A percentile compares a stretch with the other conserved stretches of the same genome.
phyloP scores from a whole-genome alignment of 2,113 vertebrate genomes.

The Zosterops lateralis region DNA sequence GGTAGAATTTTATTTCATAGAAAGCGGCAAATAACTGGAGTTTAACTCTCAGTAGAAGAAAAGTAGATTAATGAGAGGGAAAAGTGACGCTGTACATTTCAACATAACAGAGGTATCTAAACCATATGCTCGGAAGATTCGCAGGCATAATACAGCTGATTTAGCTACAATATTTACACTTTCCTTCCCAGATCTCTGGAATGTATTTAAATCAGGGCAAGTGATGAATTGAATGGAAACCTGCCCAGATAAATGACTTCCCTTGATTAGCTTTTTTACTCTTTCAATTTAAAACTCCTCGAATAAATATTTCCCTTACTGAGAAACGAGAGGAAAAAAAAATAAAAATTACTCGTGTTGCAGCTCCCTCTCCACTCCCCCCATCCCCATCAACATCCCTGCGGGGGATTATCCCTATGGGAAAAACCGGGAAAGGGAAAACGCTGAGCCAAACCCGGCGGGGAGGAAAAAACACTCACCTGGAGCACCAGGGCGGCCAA shows the following conservation, averaged over 20 bases:
- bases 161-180: background rate
- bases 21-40: background rate
- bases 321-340: background rate
- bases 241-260: background rate
- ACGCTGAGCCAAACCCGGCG: background rate
- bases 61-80: background rate
- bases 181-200: background rate
- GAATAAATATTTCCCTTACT: background rate
- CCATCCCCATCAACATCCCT: rapidly evolving
- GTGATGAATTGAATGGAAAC: background rate
- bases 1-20: background rate
- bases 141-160: background rate
- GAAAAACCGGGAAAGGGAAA: rapidly evolving
- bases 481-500: conserved; percentile 90
- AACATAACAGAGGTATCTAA: background rate
- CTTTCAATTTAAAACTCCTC: background rate
- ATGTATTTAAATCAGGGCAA: background rate
- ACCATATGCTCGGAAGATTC: background rate
- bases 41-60: background rate
- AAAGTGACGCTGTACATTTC: background rate
- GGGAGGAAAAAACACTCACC: conserved; percentile 74
- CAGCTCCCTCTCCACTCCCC: background rate
- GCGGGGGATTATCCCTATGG: rapidly evolving
- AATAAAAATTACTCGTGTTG: background rate
- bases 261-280: background rate